Base-by-base conservation (phyloP, 2,888 invertebrate species). In the Nemoura dubitans region DNA sequence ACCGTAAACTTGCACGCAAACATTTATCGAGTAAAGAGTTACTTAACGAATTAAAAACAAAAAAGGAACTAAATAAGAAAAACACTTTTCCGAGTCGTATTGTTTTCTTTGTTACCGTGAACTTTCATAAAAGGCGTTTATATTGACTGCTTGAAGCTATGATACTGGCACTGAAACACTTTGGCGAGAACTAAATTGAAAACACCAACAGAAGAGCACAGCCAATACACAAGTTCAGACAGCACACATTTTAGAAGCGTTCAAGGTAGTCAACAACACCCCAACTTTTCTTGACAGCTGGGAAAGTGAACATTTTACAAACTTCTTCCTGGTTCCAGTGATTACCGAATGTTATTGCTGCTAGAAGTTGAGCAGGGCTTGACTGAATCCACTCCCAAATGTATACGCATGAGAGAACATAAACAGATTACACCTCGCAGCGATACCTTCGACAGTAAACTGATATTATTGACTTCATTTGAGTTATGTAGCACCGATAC, bases 91-190 rank as follows among this genome's bases (percentile, higher is more conserved):
- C 2, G 16, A 59, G 59, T 59, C 59, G 10, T 59, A 21, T 59
- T 59, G 59, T 21, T 59, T 21, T 59, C 59, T 59, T 21, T 59
- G 21, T 21, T 59, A 21, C 59, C 21, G 21, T 14, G 59, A 21
- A 59, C 59, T 59, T 59, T 59, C 59, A 59, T 59, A 59, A 59
- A 59, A 59, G 59, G 59, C 59, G 59, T 59, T 59, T 59, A 59
- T 59, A 59, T 59, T 59, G 59, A 59, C 59, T 59, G 3, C 59
- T 59, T 59, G 59, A 59, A 59, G 14, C 59, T 59, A 59, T 59
- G 59, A 16, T 59, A 59, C 6, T 59, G 59, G 21, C 59, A 59
- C 14, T 59, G 59, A 14, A 59, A 59, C 59, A 21, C 59, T 59
- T 59, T 59, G 59, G 21, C 59, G 14, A 10, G 16, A 59, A 7